Percentiles rank a stretch among this genome's conserved stretches.
These are phyloP conservation scores for Herpailurus yagouaroundi DNA, from an alignment of 2,113 vertebrate genomes.

Conservation along the genomic window DNA sequence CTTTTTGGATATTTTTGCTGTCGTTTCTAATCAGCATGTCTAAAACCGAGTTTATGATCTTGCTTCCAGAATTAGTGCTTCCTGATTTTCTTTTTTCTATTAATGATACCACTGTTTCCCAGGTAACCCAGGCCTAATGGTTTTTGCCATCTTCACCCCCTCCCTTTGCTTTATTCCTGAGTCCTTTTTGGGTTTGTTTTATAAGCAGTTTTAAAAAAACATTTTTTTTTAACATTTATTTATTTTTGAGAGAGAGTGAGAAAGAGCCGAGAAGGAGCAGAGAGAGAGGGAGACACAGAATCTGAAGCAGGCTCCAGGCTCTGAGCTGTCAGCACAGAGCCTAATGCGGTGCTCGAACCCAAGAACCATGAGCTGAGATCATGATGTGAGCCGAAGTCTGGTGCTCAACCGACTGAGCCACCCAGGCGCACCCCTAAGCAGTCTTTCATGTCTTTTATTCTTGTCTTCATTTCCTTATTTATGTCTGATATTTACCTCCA, in stretches of 20 bases:
- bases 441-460: not conserved
- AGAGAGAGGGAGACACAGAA: too few relatives aligned
- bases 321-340: too few relatives aligned
- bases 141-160: not conserved
- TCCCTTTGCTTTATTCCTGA: not conserved
- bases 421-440: not conserved
- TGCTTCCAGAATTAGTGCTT: not conserved
- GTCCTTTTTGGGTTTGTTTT: not conserved
- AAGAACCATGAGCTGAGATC: too few relatives aligned
- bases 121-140: not conserved
- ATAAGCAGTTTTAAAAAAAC: too few relatives aligned
- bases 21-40: not conserved
- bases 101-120: not conserved
- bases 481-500: not conserved
- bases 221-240: too few relatives aligned
- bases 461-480: not conserved
- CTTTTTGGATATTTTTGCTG: not conserved
- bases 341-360: too few relatives aligned
- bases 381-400: too few relatives aligned
- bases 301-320: too few relatives aligned
- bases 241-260: too few relatives aligned
- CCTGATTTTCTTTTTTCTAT: not conserved
- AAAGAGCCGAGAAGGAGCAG: too few relatives aligned
- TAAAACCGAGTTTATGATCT: not conserved
- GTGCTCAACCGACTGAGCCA: too few relatives aligned